Base-by-base conservation (phyloP, 1,140 invertebrate species). In the Xylocopa sonorina region DNA sequence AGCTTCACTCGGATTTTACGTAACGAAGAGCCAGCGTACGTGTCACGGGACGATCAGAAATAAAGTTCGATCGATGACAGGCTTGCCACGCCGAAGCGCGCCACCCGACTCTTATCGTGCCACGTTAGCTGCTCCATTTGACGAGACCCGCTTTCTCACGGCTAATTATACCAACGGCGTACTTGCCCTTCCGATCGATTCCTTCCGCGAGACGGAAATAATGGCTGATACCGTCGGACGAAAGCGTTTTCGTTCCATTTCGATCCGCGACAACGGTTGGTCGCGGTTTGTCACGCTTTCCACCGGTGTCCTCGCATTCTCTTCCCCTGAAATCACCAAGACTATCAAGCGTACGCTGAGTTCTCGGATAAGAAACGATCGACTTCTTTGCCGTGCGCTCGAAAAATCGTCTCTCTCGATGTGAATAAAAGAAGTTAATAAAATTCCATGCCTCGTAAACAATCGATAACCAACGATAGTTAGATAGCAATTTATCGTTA, bases 151-250 rank as follows among this genome's bases (percentile, higher is more conserved):
- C 68, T 67, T 50, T 24, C 63, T 5, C 79, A 16, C 57, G 50
- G 82, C 63, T 84, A 84, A 83, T 84, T 83, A 84, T 84, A 84
- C 53, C 75, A 16, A 10, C 16, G 18, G 27, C 29, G 16, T 32
- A 69, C 6, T 75, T 63, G 81, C 69, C 81, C 82, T 84, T 83
- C 68, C 73, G 55, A 67, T 84, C 66, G 81, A 84, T 84, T 83
- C 66, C 69, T 74, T 68, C 78, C 58, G 53, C 46, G 27, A 43
- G 68, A 79, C 68, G 29, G 81, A 74, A 83, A 83, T 84, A 84
- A 72, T 79, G 14, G 1, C n/a, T 14, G 53, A 58, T 69, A 27
- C 18, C 10, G 58, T 34, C 41, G 7, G 2, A 21, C 14, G 18
- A 43, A 41, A 34, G 21, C 2, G 1, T n/a, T 57, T 21, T 32